Base-by-base conservation (phyloP, 2,113 vertebrate species). In the Protomyctophum bolini region DNA sequence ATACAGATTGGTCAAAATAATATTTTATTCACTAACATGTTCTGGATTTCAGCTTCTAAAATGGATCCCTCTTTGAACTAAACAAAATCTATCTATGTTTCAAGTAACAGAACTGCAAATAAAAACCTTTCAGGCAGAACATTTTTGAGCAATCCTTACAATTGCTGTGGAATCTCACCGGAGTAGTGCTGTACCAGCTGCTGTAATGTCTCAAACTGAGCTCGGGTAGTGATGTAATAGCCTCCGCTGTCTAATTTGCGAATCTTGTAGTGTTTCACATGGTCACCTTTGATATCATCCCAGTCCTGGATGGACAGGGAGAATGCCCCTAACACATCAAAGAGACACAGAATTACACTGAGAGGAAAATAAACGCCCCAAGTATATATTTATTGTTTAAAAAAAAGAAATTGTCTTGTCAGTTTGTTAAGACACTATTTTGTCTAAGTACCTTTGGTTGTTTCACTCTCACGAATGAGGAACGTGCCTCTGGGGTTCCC, bases 251-350 rank as follows among this genome's bases (percentile, higher is more conserved):
- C 98, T 86, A 99, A 93, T 89, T 99, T 99, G 59, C 97, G 96
- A 63, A 99, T 98, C 89, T 99, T 99, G 86, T 99, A 99, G 92
- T 99, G 98, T 88, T 99, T 99, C 87, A 99, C 97, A 6, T 99
- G 97, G 82, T 98, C 97, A 80, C 98, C 97, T 91, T 98, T 99
- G 92, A 97, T 93, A 87, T 99, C 98, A 79, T 99, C 98, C 97
- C 98, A 99, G 75, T 99, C 98, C 82, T 98, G 97, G 91, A 99
- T 99, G 73, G 98, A 99, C 71, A 99, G 93, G 72, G 98, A 99
- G 91, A 96, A 99, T 87, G 98, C 98, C 92, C 98, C 98, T 99
- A 87, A 73, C 86, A 52, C 65, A 60, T 49, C 66, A 8, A 77
- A 10, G 56, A 28, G 3, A 68, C 7, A 49, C 21, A 1, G 10